Evolutionary conservation across 2,888 invertebrate genomes (phyloP).

Genomic region (Drepana falcataria): DNA sequence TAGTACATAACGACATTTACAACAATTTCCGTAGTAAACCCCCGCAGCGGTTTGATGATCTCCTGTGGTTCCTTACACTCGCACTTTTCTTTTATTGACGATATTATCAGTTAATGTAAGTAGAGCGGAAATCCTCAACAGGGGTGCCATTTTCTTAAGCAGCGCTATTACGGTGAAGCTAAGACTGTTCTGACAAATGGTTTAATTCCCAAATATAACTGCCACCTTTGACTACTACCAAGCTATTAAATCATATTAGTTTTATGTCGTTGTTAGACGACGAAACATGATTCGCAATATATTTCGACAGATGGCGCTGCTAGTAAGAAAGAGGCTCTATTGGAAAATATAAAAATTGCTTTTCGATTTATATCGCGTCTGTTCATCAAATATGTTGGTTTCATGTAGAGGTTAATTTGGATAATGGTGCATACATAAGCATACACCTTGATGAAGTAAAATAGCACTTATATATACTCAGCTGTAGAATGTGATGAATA

Average conservation of each 20-base stretch:
- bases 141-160: constrained; percentile 18
- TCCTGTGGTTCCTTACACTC: constrained; percentile 45
- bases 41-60: constrained; percentile 44
- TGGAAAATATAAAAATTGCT: too few relatives aligned
- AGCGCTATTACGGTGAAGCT: constrained; percentile 5
- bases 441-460: not conserved
- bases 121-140: constrained; percentile 2
- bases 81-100: constrained; percentile 54
- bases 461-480: not conserved
- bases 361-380: too few relatives aligned
- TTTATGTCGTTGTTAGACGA: too few relatives aligned
- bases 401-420: too few relatives aligned
- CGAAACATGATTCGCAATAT: not conserved
- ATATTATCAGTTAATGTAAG: constrained; percentile 41
- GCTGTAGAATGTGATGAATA: constrained; percentile 2
- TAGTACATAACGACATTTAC: constrained; percentile 48
- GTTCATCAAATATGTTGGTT: too few relatives aligned
- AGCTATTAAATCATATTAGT: too few relatives aligned
- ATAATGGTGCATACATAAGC: not conserved
- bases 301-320: constrained; percentile 27
- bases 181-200: not conserved
- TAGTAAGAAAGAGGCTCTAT: constrained; percentile 1
- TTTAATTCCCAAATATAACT: not conserved
- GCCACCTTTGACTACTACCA: too few relatives aligned
- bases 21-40: constrained; percentile 43